Evolutionary conservation across 2,888 invertebrate genomes (phyloP).

Genomic region (Acanthacorydalis orientalis): DNA sequence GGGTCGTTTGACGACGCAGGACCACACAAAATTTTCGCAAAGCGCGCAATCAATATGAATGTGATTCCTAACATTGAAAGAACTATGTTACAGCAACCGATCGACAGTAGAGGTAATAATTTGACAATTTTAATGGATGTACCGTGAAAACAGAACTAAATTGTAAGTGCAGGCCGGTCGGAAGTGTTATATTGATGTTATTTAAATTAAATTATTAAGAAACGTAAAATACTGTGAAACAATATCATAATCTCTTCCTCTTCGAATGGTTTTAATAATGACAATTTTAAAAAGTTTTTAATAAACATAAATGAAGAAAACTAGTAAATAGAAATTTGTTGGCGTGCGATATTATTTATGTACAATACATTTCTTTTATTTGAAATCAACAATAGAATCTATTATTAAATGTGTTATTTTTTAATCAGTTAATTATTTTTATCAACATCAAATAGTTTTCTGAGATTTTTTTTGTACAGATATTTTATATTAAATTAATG

Average conservation of each 20-base stretch:
- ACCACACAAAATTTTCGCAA: slow-evolving; percentile 56
- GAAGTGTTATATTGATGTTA: not conserved
- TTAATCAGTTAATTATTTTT: slow-evolving; percentile 1
- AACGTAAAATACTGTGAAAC: slow-evolving; percentile 1
- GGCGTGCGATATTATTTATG: slow-evolving; percentile 5
- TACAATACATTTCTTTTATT: not conserved
- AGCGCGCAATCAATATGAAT: slow-evolving; percentile 47
- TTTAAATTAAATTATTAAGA: not conserved
- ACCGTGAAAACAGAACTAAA: not conserved
- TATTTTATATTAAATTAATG: slow-evolving; percentile 4
- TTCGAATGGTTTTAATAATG: not conserved
- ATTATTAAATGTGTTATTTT: slow-evolving; percentile 2
- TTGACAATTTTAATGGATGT: slow-evolving; percentile 6
- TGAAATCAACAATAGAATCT: not conserved
- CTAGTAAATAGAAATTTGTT: slow-evolving; percentile 2
- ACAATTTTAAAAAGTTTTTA: not conserved
- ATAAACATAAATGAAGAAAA: not conserved
- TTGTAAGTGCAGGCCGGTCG: not conserved
- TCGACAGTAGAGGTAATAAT: slow-evolving; percentile 6
- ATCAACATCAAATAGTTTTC: not conserved
- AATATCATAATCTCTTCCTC: slow-evolving; percentile 1
- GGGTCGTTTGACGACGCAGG: slow-evolving; percentile 39
- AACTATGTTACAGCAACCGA: slow-evolving; percentile 17
- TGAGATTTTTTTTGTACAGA: slow-evolving; percentile 3
- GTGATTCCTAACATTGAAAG: slow-evolving; percentile 20